Conservation (phyloP, 2,797 vertebrate species). For the Manis crassicaudata region DNA sequence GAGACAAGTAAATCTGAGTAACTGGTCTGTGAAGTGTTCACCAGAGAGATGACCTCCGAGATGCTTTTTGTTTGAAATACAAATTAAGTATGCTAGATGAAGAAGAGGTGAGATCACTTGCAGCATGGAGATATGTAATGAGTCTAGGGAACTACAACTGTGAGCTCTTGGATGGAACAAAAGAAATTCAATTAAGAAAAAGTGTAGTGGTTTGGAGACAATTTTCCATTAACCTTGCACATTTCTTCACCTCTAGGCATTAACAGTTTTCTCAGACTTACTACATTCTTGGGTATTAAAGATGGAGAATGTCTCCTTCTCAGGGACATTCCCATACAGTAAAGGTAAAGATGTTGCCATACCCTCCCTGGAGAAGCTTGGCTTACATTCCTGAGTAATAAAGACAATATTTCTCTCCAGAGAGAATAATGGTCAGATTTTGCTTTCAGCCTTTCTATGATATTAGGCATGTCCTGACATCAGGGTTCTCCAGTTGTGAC, state of each 20-base stretch:
- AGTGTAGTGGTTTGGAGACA: neutral
- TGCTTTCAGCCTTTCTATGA: neutral
- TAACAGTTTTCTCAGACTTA: neutral
- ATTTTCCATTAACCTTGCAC: neutral
- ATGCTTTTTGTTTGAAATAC: neutral
- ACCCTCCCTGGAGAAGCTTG: neutral
- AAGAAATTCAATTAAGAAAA: neutral
- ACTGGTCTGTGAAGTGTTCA: neutral
- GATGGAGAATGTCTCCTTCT: neutral
- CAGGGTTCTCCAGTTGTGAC: neutral
- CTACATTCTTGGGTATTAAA: neutral
- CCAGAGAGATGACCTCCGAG: neutral
- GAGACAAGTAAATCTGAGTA: neutral
- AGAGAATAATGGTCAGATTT: neutral
- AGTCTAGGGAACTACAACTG: neutral
- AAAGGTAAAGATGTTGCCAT: neutral
- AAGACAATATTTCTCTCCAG: neutral
- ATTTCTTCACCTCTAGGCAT: neutral
- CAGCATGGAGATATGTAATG: neutral
- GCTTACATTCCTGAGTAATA: neutral
- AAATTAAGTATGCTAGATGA: neutral
- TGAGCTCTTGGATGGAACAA: neutral
- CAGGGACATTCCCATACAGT: neutral
- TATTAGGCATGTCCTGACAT: neutral
- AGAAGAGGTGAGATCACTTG: neutral